Evolutionary conservation across 2,113 vertebrate genomes (phyloP).

Genomic region (Callipepla californica): DNA sequence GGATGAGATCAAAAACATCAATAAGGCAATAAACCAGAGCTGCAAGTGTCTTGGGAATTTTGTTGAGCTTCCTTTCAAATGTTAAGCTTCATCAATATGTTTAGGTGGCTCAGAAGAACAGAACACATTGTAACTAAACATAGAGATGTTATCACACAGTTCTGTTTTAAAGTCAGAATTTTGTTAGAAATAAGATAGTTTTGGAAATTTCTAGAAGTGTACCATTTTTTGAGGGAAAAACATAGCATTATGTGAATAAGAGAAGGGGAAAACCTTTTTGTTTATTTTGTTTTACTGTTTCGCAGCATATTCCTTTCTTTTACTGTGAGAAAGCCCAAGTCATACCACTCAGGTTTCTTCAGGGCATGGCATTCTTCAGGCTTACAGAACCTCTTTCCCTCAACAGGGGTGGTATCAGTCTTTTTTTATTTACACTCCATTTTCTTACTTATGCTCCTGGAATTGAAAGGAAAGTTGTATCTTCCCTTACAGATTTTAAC

Average conservation of each 20-base stretch:
- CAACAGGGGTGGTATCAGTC: not conserved
- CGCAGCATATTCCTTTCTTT: not conserved
- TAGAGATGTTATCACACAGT: not conserved
- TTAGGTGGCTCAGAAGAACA: not conserved
- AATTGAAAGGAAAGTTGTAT: not conserved
- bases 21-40: accelerated
- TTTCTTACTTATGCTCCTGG: not conserved
- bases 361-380: not conserved
- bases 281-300: not conserved
- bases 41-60: not conserved
- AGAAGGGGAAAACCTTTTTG: not conserved
- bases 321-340: not conserved
- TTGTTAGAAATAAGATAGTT: not conserved
- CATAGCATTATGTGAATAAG: not conserved
- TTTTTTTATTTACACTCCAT: not conserved
- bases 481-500: not conserved
- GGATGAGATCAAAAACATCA: not conserved
- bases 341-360: not conserved
- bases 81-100: not conserved
- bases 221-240: not conserved
- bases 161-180: not conserved
- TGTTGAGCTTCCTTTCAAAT: not conserved
- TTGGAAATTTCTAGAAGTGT: not conserved
- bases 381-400: not conserved
- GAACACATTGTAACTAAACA: accelerated